Percentiles rank a stretch among this genome's conserved stretches.
Conservation (phyloP, 1,140 invertebrate species). For the Apis cerana region DNA sequence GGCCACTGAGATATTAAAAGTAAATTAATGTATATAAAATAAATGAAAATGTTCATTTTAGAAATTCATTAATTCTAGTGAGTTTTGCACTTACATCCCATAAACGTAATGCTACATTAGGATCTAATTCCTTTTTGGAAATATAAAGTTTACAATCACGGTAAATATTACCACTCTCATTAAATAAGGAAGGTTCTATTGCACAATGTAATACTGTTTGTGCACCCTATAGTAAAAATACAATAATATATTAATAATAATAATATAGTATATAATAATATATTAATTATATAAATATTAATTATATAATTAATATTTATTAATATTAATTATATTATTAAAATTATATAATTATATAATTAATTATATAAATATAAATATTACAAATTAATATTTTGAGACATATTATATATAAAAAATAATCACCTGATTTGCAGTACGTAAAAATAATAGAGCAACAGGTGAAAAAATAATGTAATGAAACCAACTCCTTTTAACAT, state of each 20-base stretch:
- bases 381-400: not conserved
- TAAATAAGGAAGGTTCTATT: slow-evolving; percentile 84
- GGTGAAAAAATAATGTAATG: slow-evolving; percentile 87
- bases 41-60: slow-evolving; percentile 43
- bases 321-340: no score
- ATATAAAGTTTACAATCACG: slow-evolving; percentile 87
- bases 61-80: slow-evolving; percentile 55
- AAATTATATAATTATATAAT: not conserved
- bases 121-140: slow-evolving; percentile 84
- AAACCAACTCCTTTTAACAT: slow-evolving; percentile 86
- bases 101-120: slow-evolving; percentile 84
- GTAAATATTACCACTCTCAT: slow-evolving; percentile 86
- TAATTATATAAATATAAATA: not conserved
- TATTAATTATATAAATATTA: no score
- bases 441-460: slow-evolving; percentile 86
- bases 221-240: slow-evolving; percentile 83
- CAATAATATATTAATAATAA: not conserved
- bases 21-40: slow-evolving; percentile 38
- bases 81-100: slow-evolving; percentile 87
- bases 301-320: no score
- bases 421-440: slow-evolving; percentile 86
- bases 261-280: no score
- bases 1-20: slow-evolving; percentile 31
- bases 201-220: slow-evolving; percentile 90
- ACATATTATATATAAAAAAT: not conserved